Evolutionary conservation across 2,888 invertebrate genomes (phyloP), one percentile per base, ranked within the genome.

Genomic region (Cryptocheilus praepositus): DNA sequence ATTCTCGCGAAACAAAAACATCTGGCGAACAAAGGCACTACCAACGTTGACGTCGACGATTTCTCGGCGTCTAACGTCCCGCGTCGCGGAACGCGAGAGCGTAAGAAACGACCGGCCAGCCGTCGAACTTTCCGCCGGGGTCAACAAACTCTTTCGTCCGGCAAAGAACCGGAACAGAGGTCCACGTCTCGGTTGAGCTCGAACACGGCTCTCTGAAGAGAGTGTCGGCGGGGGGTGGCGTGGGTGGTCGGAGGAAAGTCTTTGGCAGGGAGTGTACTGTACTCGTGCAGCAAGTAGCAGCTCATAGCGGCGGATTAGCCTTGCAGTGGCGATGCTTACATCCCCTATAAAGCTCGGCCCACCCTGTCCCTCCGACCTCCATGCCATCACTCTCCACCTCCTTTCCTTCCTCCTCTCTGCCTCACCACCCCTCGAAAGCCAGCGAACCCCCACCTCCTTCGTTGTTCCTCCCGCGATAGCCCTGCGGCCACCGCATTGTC

Each of bases 401-500:
- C 64, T 36, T 36, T 36, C 36, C 36, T 36, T 36, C 36, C 36
- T 11, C 36, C 36, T 11, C 36, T 36, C 36, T 46, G 61, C 61
- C 70, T 65, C 36, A 64, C 64, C 71, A 70, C 71, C 76, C 74
- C 67, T 73, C 78, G 73, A 76, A 79, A 76, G 67, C 69, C 72
- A 68, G 71, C 61, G 74, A 69, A 70, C 58, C 73, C 76, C 79
- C 72, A 72, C 72, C 73, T 81, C 76, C 82, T 76, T 80, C 80
- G 81, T 79, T 80, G 79, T 83, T 85, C 81, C 85, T 83, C 80
- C 82, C 82, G 80, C 84, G 85, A 85, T 87, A 86, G 86, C 88
- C 88, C 88, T 80, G 87, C 88, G 88, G 88, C 88, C 86, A 84
- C 82, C 76, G 84, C 83, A 88, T 88, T 88, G 88, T 88, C 86